Percentiles rank a stretch among this genome's conserved stretches.
Conservation (phyloP, 2,797 vertebrate genomes). For the Carapus acus region DNA sequence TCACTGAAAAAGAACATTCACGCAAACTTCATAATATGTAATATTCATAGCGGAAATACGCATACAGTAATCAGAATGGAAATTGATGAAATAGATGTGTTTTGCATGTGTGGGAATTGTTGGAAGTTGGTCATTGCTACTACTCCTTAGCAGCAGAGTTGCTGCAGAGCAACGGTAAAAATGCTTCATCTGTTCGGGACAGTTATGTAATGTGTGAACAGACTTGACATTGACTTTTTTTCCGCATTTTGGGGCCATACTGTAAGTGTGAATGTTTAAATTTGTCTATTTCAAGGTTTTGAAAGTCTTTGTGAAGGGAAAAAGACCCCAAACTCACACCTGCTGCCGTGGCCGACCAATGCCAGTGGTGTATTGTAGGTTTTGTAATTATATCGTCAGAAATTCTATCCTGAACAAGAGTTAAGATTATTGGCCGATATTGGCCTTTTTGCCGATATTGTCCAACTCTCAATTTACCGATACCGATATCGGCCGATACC, state of each 20-base stretch:
- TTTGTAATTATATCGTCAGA: too few relatives aligned
- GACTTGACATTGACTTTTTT: conserved; percentile 1
- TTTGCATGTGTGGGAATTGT: neutral
- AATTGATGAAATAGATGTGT: neutral
- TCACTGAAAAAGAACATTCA: too few relatives aligned
- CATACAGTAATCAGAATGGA: too few relatives aligned
- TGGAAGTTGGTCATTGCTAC: neutral
- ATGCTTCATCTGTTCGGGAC: neutral
- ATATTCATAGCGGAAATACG: too few relatives aligned
- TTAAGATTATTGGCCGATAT: too few relatives aligned
- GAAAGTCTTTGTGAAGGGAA: neutral
- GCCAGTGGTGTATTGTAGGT: neutral
- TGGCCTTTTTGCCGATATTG: too few relatives aligned
- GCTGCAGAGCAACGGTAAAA: neutral
- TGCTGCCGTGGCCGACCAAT: neutral
- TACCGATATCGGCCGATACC: too few relatives aligned
- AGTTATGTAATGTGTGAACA: conserved; percentile 1
- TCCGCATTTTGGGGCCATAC: neutral
- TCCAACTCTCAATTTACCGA: too few relatives aligned
- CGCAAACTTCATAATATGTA: neutral
- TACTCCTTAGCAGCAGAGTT: neutral
- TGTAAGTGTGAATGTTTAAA: neutral
- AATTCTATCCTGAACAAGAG: too few relatives aligned
- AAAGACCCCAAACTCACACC: neutral
- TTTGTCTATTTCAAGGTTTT: neutral